phyloP scores from a whole-genome alignment of 2,797 vertebrate genomes.

The Micromesistius poutassou region DNA sequence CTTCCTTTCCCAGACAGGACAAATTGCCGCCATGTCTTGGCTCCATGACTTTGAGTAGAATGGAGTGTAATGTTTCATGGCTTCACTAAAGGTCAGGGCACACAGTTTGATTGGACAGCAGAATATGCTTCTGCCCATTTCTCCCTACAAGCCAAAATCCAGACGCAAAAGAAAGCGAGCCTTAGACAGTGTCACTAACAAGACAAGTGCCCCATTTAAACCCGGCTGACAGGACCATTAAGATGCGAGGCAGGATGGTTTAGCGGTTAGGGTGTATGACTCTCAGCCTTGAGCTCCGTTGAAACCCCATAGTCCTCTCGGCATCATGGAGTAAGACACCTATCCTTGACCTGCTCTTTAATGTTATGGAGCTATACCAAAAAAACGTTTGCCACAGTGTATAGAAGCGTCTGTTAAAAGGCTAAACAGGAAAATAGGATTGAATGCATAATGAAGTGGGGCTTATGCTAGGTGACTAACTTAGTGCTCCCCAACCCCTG shows the following conservation, averaged over 20 bases:
- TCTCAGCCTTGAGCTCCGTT: neutral
- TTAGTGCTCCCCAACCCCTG: too few relatives aligned
- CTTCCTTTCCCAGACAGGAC: slow-evolving; percentile 20
- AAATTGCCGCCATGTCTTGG: slow-evolving; percentile 30
- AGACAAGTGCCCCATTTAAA: slow-evolving; percentile 17
- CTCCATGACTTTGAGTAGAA: slow-evolving; percentile 35
- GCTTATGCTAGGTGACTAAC: too few relatives aligned
- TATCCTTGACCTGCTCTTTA: neutral
- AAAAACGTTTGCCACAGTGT: neutral
- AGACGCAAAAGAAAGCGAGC: neutral
- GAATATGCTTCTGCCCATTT: slow-evolving; percentile 23
- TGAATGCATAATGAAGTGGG: too few relatives aligned
- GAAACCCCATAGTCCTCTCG: too few relatives aligned
- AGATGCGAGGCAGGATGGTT: neutral
- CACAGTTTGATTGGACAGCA: slow-evolving; percentile 31
- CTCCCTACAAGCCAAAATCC: slow-evolving; percentile 3
- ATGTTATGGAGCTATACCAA: neutral
- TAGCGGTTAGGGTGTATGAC: neutral
- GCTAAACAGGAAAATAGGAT: too few relatives aligned
- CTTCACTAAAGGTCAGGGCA: slow-evolving; percentile 46
- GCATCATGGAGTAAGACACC: too few relatives aligned
- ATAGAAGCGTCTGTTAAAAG: too few relatives aligned
- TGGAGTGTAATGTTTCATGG: slow-evolving; percentile 39
- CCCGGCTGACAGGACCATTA: slow-evolving; percentile 3
- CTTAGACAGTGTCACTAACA: slow-evolving; percentile 3